Evolutionary conservation across 37 sponge, comb jelly and placozoan species (phyloP), one percentile per base, ranked within the genome.

Genomic region (Diacarnus erythraeanus): DNA sequence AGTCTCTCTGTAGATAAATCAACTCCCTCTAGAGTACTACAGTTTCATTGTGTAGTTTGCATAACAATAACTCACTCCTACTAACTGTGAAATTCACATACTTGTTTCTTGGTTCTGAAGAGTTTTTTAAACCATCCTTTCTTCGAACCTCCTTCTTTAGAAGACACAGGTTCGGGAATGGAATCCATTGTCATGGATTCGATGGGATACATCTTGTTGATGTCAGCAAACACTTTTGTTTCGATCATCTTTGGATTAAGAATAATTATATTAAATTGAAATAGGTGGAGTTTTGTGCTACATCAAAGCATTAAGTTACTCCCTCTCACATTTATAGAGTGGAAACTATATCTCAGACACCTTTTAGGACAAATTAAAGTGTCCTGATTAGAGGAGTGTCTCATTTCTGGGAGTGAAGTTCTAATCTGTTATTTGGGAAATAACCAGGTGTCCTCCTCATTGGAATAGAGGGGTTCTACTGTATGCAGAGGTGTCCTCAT

Each of bases 201-300:
- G 17, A 87, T 77, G 18, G 88, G 83, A 10, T 56, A 26, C 21
- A 78, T 64, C 38, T 59, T 47, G 75, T 88, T 88, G 59, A 88
- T 77, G 42, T 88, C 83, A 25, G 69, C 79, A 78, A 78, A 88
- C 74, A 78, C 78, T 41, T 82, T 88, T 31, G 23, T 88, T 26
- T 82, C 83, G n/a, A 82, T 71, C 88, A 88, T 88, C 88, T 88
- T 56, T 2, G n/a, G n/a, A n/a, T n/a, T n/a, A n/a, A n/a, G n/a
- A n/a, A n/a, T n/a, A n/a, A n/a, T n/a, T n/a, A n/a, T 30, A 17
- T 29, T 17, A 39, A 35, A 38, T 25, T 3, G 69, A 38, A 12
- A 38, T 12, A 57, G 34, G 59, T 84, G 23, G 4, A 36, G 23
- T 18, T 10, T 20, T 17, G 17, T 54, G 56, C 56, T 17, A 54